A percentile compares a stretch with the other conserved stretches of the same genome.
Conservation (phyloP, 2,113 vertebrate genomes). For the Melospiza melodia region DNA sequence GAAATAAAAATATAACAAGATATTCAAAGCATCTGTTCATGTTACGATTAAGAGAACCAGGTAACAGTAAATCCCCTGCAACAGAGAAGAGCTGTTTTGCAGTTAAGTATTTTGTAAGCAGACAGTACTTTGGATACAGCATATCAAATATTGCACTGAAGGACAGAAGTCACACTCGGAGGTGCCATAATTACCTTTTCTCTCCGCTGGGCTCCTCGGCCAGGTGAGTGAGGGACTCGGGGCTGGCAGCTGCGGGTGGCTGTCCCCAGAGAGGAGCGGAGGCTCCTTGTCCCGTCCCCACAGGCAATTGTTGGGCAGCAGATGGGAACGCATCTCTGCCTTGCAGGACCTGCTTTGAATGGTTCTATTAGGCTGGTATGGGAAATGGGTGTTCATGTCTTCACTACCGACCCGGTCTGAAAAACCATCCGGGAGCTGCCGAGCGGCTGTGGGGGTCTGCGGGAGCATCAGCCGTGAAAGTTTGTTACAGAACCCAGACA, state of each 20-base stretch:
- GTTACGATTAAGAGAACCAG: neutral
- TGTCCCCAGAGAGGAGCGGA: neutral
- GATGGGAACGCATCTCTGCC: neutral
- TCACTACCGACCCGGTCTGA: accelerated
- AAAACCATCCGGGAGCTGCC: accelerated
- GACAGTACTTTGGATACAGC: neutral
- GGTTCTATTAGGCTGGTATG: accelerated
- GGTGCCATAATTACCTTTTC: neutral
- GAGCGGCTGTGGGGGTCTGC: neutral
- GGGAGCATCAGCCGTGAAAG: accelerated
- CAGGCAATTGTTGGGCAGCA: accelerated
- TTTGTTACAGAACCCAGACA: neutral
- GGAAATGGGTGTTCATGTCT: neutral
- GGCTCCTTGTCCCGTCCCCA: accelerated
- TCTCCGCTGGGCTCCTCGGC: accelerated
- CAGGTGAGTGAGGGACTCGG: accelerated
- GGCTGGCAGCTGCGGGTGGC: neutral
- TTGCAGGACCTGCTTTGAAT: accelerated
- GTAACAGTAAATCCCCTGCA: neutral
- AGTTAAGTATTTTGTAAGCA: neutral
- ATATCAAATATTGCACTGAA: neutral
- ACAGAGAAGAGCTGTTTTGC: neutral
- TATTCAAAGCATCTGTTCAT: neutral
- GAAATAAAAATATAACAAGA: neutral
- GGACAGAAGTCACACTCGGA: neutral